Percentiles rank a stretch among this genome's conserved stretches.
phyloP scores from a whole-genome alignment of 1,140 invertebrate species.

The Dufourea novaeangliae region DNA sequence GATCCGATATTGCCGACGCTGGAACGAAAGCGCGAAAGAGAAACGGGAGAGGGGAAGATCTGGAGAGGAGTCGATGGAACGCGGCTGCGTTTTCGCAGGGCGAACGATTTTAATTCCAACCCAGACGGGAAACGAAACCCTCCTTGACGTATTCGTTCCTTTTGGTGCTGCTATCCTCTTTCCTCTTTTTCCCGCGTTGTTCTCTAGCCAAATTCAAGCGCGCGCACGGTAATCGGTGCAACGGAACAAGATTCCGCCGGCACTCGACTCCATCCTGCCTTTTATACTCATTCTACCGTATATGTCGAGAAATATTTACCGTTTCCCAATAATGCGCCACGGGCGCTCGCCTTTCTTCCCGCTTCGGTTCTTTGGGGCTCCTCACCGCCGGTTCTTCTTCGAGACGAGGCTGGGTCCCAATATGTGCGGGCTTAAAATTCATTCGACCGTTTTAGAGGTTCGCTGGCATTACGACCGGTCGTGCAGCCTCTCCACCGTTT shows the following conservation, averaged over 20 bases:
- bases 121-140: constrained; percentile 25
- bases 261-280: constrained; percentile 40
- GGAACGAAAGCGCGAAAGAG: not conserved
- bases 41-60: not conserved
- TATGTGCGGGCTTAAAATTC: constrained; percentile 63
- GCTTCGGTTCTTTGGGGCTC: not conserved
- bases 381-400: not conserved
- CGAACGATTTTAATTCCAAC: constrained; percentile 56
- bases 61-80: not conserved
- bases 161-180: not conserved
- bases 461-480: not conserved
- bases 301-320: constrained; percentile 62
- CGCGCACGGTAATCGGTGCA: constrained; percentile 51
- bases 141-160: not conserved
- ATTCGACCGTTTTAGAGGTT: constrained; percentile 55
- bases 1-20: not conserved
- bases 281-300: constrained; percentile 50
- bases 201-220: constrained; percentile 13
- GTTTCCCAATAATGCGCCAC: constrained; percentile 68
- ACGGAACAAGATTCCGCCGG: constrained; percentile 52
- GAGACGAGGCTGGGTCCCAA: constrained; percentile 22
- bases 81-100: constrained; percentile 18
- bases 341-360: constrained; percentile 11
- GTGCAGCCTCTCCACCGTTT: not conserved
- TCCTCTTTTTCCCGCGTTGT: not conserved